A percentile compares a stretch with the other conserved stretches of the same genome.
These are phyloP conservation scores for Netelia fuscicornis DNA, from an alignment of 2,888 invertebrate genomes.

Conservation along the genomic window DNA sequence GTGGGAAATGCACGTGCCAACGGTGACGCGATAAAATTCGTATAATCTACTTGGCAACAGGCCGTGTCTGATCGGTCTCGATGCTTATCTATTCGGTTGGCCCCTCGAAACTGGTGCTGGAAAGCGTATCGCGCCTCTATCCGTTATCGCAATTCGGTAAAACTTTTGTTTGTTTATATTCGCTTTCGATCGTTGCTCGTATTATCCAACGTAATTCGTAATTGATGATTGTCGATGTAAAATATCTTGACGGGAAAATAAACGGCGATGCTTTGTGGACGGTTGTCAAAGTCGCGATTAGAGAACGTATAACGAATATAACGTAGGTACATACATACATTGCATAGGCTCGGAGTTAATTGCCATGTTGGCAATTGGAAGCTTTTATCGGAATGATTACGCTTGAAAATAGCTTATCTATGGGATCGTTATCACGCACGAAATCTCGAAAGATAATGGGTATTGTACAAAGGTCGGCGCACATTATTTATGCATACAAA, in stretches of 20 bases:
- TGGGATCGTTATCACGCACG: constrained; percentile 22
- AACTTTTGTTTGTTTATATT: not conserved
- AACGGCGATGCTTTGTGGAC: not conserved
- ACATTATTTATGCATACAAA: not conserved
- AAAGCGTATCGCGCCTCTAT: not conserved
- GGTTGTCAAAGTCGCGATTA: not conserved
- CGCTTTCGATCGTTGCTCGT: not conserved
- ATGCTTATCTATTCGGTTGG: constrained; percentile 33
- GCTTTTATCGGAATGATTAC: constrained; percentile 15
- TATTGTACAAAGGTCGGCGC: constrained; percentile 14
- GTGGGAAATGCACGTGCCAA: not conserved
- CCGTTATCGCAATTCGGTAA: not conserved
- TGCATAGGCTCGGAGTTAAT: not conserved
- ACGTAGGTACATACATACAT: not conserved
- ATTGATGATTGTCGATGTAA: not conserved
- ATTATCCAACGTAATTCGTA: not conserved
- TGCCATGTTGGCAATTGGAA: not conserved
- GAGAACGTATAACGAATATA: not conserved
- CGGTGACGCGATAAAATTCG: not conserved
- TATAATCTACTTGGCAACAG: not conserved
- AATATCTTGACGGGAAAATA: not conserved
- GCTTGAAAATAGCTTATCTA: constrained; percentile 1
- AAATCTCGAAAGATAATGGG: constrained; percentile 3
- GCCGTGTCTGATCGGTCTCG: not conserved
- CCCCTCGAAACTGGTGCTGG: not conserved